Percentiles rank a stretch among this genome's conserved stretches.
Evolutionary conservation across 2,113 vertebrate genomes (phyloP).

Genomic region (Trinectes maculatus): DNA sequence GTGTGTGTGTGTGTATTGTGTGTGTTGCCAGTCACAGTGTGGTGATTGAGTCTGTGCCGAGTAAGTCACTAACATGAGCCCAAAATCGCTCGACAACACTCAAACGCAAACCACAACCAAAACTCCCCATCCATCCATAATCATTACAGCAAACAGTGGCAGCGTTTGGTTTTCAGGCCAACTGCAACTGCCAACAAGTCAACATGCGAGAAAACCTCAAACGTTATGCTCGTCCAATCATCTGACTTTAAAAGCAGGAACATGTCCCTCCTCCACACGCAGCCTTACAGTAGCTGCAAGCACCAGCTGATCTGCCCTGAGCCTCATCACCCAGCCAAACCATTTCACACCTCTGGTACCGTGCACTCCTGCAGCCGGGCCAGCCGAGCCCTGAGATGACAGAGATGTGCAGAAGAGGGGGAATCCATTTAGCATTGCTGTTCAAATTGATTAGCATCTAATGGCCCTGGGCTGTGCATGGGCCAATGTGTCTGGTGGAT

Average conservation of each 20-base stretch:
- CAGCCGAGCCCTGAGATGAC: constrained; percentile 28
- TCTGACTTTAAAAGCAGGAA: constrained; percentile 30
- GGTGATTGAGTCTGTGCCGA: background rate
- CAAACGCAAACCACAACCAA: background rate
- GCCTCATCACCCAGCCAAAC: constrained; percentile 37
- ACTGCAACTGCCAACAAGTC: no score
- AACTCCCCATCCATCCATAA: background rate
- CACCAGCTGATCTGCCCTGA: constrained; percentile 30
- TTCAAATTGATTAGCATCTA: constrained; percentile 59
- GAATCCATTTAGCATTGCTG: constrained; percentile 35
- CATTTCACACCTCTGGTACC: constrained; percentile 37
- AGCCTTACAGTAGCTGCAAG: constrained; percentile 33
- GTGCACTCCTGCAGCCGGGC: background rate
- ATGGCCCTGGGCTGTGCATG: constrained; percentile 3
- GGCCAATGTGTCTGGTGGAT: constrained; percentile 10
- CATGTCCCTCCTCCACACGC: constrained; percentile 10
- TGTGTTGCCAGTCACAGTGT: constrained; percentile 21
- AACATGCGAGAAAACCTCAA: background rate
- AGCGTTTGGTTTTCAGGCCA: background rate
- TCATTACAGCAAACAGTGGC: background rate
- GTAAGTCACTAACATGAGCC: background rate
- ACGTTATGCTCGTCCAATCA: constrained; percentile 21
- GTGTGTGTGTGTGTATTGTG: constrained; percentile 3
- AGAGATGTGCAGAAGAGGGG: constrained; percentile 43
- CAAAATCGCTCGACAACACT: background rate